phyloP scores from a whole-genome alignment of 2,113 vertebrate species.

The Malurus elegans region DNA sequence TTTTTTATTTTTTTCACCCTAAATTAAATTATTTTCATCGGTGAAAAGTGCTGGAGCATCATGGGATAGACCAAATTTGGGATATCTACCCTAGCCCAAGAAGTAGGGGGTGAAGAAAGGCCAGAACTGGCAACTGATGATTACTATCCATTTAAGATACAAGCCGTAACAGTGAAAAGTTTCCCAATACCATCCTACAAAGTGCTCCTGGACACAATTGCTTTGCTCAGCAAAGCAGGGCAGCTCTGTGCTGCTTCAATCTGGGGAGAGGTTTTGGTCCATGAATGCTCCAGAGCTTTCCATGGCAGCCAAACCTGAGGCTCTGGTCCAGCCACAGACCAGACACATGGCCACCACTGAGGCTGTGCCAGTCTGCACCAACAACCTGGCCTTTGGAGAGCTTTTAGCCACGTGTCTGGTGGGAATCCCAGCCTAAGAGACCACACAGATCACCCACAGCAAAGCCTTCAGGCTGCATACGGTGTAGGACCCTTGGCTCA shows the following conservation, averaged over 20 bases:
- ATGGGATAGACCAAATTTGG: not conserved
- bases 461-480: not conserved
- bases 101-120: not conserved
- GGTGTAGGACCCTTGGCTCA: not conserved
- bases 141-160: not conserved
- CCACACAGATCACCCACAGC: not conserved
- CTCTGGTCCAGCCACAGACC: fast-evolving
- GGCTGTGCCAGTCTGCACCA: fast-evolving
- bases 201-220: fast-evolving
- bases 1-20: not conserved
- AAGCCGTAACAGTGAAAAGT: not conserved
- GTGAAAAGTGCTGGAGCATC: not conserved
- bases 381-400: not conserved
- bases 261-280: not conserved
- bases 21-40: not conserved
- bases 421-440: not conserved
- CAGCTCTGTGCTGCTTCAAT: not conserved
- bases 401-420: not conserved
- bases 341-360: not conserved
- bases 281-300: not conserved
- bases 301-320: not conserved
- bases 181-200: not conserved
- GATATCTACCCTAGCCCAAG: not conserved
- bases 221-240: not conserved
- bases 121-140: not conserved